phyloP scores from a whole-genome alignment of 1,140 invertebrate genomes.

The Calephelis virginiensis region DNA sequence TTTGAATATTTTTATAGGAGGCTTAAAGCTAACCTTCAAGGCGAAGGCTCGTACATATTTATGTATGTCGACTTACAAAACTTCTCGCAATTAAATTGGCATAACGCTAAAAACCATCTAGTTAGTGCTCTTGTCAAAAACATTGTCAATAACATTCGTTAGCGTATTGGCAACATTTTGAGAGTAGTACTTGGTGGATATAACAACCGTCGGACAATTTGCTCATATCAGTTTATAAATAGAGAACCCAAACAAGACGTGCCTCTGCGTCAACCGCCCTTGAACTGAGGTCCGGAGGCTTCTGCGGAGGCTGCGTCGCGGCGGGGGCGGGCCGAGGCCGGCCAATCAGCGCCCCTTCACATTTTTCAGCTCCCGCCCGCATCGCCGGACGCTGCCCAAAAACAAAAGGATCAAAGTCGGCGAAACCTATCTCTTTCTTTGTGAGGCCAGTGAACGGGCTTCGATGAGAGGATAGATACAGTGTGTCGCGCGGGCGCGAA shows the following conservation, averaged over 20 bases:
- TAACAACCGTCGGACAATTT: constrained; percentile 12
- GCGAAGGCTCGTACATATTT: no score
- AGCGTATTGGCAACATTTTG: constrained; percentile 11
- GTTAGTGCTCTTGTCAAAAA: constrained; percentile 19
- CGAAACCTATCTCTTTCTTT: constrained; percentile 78
- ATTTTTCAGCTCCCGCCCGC: constrained; percentile 73
- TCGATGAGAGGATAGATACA: constrained; percentile 76
- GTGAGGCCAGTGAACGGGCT: constrained; percentile 70
- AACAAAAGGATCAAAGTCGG: constrained; percentile 77
- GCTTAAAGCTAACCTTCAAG: no score
- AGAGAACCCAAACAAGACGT: constrained; percentile 64
- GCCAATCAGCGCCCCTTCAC: constrained; percentile 76
- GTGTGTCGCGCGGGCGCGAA: constrained; percentile 73
- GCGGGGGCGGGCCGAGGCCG: constrained; percentile 58
- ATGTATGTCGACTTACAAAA: not conserved
- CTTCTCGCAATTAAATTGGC: constrained; percentile 10
- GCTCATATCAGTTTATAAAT: constrained; percentile 43
- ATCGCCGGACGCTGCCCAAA: constrained; percentile 74
- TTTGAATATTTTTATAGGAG: no score
- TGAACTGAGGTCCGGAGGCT: constrained; percentile 65
- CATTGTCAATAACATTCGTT: constrained; percentile 14
- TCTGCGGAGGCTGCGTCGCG: constrained; percentile 47
- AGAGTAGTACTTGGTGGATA: constrained; percentile 14
- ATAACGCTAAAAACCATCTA: constrained; percentile 9
- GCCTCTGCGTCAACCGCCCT: constrained; percentile 62